Percentiles rank a stretch among this genome's conserved stretches.
These are phyloP conservation scores for Aleiodes alternator DNA, from an alignment of 2,888 invertebrate genomes.

Conservation along the genomic window DNA sequence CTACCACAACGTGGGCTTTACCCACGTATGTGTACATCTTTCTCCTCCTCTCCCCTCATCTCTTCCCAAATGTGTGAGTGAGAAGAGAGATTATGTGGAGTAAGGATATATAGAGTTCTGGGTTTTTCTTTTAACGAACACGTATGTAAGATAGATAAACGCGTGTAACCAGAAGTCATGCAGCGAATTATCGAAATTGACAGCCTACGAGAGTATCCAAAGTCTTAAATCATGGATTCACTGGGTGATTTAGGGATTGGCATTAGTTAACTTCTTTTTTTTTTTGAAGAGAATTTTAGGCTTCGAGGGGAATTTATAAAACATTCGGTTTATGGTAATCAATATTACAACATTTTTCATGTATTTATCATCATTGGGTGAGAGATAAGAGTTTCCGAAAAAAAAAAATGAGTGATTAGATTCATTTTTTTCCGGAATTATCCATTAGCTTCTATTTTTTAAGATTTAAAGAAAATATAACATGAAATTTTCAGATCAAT, in stretches of 20 bases:
- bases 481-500: too few species aligned
- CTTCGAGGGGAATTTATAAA: too few species aligned
- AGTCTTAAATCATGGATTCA: conserved; percentile 63
- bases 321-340: too few species aligned
- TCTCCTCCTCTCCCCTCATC: too few species aligned
- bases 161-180: conserved; percentile 70
- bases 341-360: too few species aligned
- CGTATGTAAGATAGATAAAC: conserved; percentile 39
- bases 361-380: background rate
- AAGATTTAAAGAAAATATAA: too few species aligned
- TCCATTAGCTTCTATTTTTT: background rate
- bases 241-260: conserved; percentile 66
- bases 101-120: conserved; percentile 3
- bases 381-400: background rate
- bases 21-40: conserved; percentile 51
- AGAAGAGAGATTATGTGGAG: conserved; percentile 31
- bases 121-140: conserved; percentile 28
- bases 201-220: conserved; percentile 65
- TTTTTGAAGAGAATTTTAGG: conserved; percentile 1
- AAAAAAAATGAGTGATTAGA: background rate
- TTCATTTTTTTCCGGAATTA: background rate
- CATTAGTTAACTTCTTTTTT: background rate
- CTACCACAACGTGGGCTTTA: conserved; percentile 66
- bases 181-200: conserved; percentile 72
- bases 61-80: conserved; percentile 19